phyloP scores from a whole-genome alignment of 2,888 invertebrate genomes.

The Pristionchus japonicus region DNA sequence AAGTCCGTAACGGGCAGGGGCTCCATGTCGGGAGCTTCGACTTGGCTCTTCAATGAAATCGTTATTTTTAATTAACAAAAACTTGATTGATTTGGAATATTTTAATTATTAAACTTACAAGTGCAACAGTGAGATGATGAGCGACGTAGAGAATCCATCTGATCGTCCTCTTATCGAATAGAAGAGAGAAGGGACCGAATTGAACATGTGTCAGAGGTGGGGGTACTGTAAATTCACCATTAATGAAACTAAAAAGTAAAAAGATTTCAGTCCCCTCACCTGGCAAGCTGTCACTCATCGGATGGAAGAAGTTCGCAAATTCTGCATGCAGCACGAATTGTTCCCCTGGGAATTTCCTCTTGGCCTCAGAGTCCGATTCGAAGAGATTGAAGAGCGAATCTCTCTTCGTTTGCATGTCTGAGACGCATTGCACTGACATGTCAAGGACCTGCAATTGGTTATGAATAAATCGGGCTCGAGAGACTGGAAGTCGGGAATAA shows the following conservation, averaged over 20 bases:
- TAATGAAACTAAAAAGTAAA: neutral
- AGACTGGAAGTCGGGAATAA: neutral
- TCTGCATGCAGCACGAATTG: slow-evolving; percentile 94
- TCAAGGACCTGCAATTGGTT: slow-evolving; percentile 78
- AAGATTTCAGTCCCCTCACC: slow-evolving; percentile 65
- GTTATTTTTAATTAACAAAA: too few species aligned
- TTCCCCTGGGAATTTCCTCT: slow-evolving; percentile 86
- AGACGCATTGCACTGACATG: slow-evolving; percentile 88
- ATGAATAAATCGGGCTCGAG: neutral
- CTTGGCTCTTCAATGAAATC: slow-evolving; percentile 45
- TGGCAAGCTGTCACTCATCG: slow-evolving; percentile 80
- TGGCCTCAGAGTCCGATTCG: slow-evolving; percentile 81
- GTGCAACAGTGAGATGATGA: slow-evolving; percentile 86
- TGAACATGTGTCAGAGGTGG: slow-evolving; percentile 92
- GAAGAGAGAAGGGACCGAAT: slow-evolving; percentile 89
- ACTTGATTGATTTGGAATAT: neutral
- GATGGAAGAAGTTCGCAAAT: slow-evolving; percentile 92
- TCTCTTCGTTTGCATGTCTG: slow-evolving; percentile 82
- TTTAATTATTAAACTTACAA: slow-evolving; percentile 49
- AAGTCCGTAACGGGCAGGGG: slow-evolving; percentile 82
- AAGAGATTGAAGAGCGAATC: slow-evolving; percentile 84
- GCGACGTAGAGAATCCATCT: slow-evolving; percentile 95
- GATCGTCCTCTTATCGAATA: slow-evolving; percentile 89
- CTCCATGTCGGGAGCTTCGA: slow-evolving; percentile 50
- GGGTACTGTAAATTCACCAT: slow-evolving; percentile 83